Conservation (phyloP, 2,797 vertebrate species). For the Gastrophryne carolinensis region DNA sequence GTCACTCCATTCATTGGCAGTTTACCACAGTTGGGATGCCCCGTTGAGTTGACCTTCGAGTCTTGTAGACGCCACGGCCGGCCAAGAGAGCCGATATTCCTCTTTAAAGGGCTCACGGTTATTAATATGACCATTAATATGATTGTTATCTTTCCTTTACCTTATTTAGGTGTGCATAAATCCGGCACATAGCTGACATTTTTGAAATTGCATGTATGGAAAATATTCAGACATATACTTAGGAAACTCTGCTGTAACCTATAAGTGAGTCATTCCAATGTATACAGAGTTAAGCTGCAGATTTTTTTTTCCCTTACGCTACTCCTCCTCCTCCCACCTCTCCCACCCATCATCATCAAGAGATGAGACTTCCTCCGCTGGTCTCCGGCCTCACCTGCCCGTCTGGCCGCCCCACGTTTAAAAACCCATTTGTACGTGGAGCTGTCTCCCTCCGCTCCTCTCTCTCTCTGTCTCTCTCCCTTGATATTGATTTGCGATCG, state of each 20-base stretch:
- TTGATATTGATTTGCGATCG: slow-evolving; percentile 41
- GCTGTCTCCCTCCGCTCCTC: slow-evolving; percentile 12
- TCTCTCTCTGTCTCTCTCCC: slow-evolving; percentile 10
- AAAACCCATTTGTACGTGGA: slow-evolving; percentile 30
- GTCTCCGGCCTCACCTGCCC: slow-evolving; percentile 26
- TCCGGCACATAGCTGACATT: not conserved
- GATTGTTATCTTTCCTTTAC: too few relatives aligned
- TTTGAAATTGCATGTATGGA: not conserved
- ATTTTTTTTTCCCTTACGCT: not conserved
- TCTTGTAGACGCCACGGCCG: too few relatives aligned
- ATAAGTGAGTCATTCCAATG: not conserved
- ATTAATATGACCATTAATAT: too few relatives aligned
- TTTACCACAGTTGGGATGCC: too few relatives aligned
- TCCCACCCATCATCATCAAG: too few relatives aligned
- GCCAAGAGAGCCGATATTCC: too few relatives aligned
- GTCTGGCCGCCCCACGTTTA: slow-evolving; percentile 23
- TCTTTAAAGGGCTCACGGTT: too few relatives aligned
- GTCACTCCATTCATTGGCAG: too few relatives aligned
- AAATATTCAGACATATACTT: not conserved
- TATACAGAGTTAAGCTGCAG: not conserved
- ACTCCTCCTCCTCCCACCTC: not conserved
- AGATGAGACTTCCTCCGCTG: slow-evolving; percentile 3
- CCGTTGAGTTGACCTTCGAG: too few relatives aligned
- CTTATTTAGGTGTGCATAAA: not conserved
- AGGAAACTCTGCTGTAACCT: not conserved